Conservation (phyloP, 2,888 invertebrate genomes). For the Eurytoma californica region DNA sequence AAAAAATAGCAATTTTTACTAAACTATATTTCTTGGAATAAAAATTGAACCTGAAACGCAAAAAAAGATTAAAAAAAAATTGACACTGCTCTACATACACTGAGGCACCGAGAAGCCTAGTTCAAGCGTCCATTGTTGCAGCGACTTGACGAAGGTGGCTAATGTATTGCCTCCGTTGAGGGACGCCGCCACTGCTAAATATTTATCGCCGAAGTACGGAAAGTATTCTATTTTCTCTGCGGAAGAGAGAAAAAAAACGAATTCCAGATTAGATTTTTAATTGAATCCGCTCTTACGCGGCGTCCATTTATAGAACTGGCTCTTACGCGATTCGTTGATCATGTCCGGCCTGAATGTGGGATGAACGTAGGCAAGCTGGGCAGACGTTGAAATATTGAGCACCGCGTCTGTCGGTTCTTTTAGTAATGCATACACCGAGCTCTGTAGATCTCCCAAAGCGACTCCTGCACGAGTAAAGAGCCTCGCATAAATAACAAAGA, state of each 20-base stretch:
- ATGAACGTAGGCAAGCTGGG: slow-evolving; percentile 87
- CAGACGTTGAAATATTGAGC: slow-evolving; percentile 91
- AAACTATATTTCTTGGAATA: too few species aligned
- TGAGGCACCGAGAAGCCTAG: slow-evolving; percentile 86
- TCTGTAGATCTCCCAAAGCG: slow-evolving; percentile 89
- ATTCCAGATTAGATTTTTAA: too few species aligned
- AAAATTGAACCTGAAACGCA: too few species aligned
- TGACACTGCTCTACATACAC: slow-evolving; percentile 73
- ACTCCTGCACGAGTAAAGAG: slow-evolving; percentile 76
- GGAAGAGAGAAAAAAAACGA: background rate
- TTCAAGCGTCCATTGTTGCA: slow-evolving; percentile 87
- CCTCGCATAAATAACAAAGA: background rate
- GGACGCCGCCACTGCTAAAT: slow-evolving; percentile 89
- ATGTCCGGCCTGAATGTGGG: slow-evolving; percentile 77
- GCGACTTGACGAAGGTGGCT: slow-evolving; percentile 86
- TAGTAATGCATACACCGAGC: slow-evolving; percentile 87
- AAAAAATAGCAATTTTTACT: too few species aligned
- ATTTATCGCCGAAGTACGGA: slow-evolving; percentile 86
- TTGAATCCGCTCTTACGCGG: too few species aligned
- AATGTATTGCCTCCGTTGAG: slow-evolving; percentile 89
- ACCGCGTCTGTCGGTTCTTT: slow-evolving; percentile 82
- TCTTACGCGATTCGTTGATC: slow-evolving; percentile 64
- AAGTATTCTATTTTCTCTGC: slow-evolving; percentile 79
- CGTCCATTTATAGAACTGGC: background rate
- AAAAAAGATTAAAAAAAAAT: too few species aligned